Base-by-base conservation (phyloP, 2,888 invertebrate species). In the Omphaloscelis lunosa region DNA sequence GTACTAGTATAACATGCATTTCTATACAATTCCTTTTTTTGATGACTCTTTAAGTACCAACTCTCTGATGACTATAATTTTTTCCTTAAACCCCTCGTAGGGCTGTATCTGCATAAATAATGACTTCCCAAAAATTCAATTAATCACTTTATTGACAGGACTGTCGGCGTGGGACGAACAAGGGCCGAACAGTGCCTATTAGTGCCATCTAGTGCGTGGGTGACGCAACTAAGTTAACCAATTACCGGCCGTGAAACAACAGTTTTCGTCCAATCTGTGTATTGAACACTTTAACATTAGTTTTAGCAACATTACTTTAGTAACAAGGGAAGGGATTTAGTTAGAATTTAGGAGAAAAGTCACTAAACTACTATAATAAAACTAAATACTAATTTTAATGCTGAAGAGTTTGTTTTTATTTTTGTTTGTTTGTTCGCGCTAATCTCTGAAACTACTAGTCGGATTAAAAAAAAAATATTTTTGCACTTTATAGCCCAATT, bases 231-330 rank as follows among this genome's bases (percentile, higher is more conserved):
- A 62, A 69, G 53, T 79, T 34, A 72, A 72, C 56, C 51, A n/a
- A 82, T 75, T 67, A 73, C 70, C 8, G 53, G 56, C 29, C 69
- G 29, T 83, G 77, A 83, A 67, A 45, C 41, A 23, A 66, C 71
- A 77, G 27, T 73, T 85, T 81, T 80, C 29, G 8, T 39, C 20
- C 2, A 23, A 62, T 62, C 17, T 39, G 8, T 67, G n/a, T 48
- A 69, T 53, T 65, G 2, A 20, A 29, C 20, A 75, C 17, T 59
- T 69, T 59, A 58, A n/a, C 2, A 27, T 29, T 51, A 34, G 4
- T 65, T 65, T 59, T 17, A 56, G 12, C 9, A 53, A 48, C n/a
- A 51, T 34, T 27, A 59, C 6, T 59, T 23, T 41, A 17, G 7
- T n/a, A 39, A 27, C 20, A 62, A 27, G 6, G 41, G 11, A 51